Conservation (phyloP, 2,113 vertebrate genomes). For the Gnathonemus longibarbis region DNA sequence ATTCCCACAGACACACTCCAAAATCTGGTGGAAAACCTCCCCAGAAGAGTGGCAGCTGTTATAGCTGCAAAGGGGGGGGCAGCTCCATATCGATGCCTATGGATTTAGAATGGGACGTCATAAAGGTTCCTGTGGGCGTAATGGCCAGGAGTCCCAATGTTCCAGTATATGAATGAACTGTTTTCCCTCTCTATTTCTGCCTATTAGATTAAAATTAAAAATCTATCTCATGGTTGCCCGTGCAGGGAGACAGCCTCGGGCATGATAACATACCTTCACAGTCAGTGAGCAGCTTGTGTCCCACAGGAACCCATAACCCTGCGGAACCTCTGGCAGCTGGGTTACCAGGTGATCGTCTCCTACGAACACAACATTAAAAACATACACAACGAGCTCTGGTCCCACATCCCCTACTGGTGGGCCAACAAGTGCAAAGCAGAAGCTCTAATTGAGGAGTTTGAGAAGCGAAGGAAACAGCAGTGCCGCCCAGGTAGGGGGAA, state of each 20-base stretch:
- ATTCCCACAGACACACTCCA: not conserved
- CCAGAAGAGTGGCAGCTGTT: not conserved
- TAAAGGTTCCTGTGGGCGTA: not conserved
- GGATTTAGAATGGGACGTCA: not conserved
- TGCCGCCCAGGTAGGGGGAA: constrained; percentile 57
- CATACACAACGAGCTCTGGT: constrained; percentile 56
- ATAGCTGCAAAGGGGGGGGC: not conserved
- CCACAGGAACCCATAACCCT: constrained; percentile 55
- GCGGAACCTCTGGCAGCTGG: constrained; percentile 54
- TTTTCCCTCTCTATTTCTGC: not conserved
- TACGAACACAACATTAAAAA: constrained; percentile 53
- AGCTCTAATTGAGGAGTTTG: constrained; percentile 61
- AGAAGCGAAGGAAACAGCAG: constrained; percentile 48
- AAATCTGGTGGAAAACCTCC: not conserved
- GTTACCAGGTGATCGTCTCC: constrained; percentile 60
- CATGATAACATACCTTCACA: not conserved
- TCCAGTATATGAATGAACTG: not conserved
- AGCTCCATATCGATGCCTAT: not conserved
- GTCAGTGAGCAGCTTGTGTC: not conserved
- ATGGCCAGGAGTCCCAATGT: not conserved
- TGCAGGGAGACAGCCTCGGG: not conserved
- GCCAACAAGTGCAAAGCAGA: constrained; percentile 65
- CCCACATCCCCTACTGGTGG: constrained; percentile 69
- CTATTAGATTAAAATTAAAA: not conserved
- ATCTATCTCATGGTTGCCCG: not conserved